Evolutionary conservation across 1,140 invertebrate genomes (phyloP).

Genomic region (Temnothorax curvispinosus): DNA sequence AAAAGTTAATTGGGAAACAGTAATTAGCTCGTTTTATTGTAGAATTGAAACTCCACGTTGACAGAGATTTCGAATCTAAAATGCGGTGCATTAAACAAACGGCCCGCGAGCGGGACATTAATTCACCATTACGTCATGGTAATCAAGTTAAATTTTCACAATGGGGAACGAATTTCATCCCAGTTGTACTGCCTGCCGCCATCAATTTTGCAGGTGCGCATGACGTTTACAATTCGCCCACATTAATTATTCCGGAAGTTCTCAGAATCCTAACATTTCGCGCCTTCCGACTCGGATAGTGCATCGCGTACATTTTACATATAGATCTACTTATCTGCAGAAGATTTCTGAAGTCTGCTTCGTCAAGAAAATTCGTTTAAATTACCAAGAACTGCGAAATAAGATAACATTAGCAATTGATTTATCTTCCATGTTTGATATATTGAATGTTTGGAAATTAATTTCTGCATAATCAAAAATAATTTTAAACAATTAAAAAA

Average conservation of each 20-base stretch:
- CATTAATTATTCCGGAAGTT: constrained; percentile 71
- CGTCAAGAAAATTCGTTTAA: constrained; percentile 16
- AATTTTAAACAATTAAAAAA: neutral
- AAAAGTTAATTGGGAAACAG: constrained; percentile 34
- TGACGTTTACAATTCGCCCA: constrained; percentile 73
- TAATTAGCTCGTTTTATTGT: constrained; percentile 51
- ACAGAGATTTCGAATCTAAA: constrained; percentile 57
- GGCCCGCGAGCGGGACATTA: constrained; percentile 61
- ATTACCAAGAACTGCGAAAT: neutral
- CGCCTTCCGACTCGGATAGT: constrained; percentile 45
- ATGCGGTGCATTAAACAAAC: constrained; percentile 40
- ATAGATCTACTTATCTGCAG: constrained; percentile 48
- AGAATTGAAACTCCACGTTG: constrained; percentile 56
- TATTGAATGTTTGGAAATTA: neutral
- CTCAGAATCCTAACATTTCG: constrained; percentile 66
- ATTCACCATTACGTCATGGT: constrained; percentile 71
- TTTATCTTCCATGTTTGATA: neutral
- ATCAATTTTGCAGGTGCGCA: constrained; percentile 75
- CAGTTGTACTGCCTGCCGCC: constrained; percentile 56
- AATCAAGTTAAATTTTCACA: constrained; percentile 76
- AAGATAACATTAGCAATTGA: neutral
- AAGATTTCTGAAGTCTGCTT: constrained; percentile 32
- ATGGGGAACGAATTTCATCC: constrained; percentile 72
- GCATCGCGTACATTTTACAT: constrained; percentile 58
- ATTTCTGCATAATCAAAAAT: neutral